Conservation (phyloP, 2,797 vertebrate genomes). For the Pseudopleuronectes americanus region DNA sequence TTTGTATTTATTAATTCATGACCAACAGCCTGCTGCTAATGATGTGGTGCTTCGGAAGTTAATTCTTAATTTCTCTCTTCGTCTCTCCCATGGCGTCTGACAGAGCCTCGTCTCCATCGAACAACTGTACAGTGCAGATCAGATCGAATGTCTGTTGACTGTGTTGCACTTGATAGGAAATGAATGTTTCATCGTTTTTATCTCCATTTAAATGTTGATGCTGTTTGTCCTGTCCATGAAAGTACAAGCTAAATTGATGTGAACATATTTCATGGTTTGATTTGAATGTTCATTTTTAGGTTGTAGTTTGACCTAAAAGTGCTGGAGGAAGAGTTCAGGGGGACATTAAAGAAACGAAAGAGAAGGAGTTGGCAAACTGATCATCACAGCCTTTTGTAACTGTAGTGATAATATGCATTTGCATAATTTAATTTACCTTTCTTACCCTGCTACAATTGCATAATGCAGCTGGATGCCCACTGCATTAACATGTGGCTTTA, state of each 20-base stretch:
- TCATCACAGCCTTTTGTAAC: not conserved
- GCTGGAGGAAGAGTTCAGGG: not conserved
- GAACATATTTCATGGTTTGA: too few relatives aligned
- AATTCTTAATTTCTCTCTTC: slow-evolving; percentile 37
- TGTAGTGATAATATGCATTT: too few relatives aligned
- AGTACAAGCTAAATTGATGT: too few relatives aligned
- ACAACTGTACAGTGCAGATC: slow-evolving; percentile 11
- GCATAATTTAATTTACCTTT: too few relatives aligned
- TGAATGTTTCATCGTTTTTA: slow-evolving; percentile 19
- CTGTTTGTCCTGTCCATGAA: not conserved
- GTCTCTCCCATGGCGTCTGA: slow-evolving; percentile 38
- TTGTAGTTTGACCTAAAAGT: not conserved
- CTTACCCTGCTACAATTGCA: too few relatives aligned
- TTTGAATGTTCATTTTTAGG: not conserved
- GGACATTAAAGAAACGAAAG: not conserved
- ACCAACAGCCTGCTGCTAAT: slow-evolving; percentile 62
- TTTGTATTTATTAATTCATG: slow-evolving; percentile 72
- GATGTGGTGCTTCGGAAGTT: slow-evolving; percentile 47
- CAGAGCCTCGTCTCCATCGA: slow-evolving; percentile 30
- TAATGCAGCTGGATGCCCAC: too few relatives aligned
- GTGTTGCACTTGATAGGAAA: slow-evolving; percentile 21
- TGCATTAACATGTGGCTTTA: too few relatives aligned
- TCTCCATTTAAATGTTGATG: not conserved
- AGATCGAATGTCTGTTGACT: slow-evolving; percentile 9
- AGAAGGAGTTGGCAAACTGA: not conserved